A percentile compares a stretch with the other conserved stretches of the same genome.
Conservation (phyloP, 2,797 vertebrate genomes). For the Podargus strigoides region DNA sequence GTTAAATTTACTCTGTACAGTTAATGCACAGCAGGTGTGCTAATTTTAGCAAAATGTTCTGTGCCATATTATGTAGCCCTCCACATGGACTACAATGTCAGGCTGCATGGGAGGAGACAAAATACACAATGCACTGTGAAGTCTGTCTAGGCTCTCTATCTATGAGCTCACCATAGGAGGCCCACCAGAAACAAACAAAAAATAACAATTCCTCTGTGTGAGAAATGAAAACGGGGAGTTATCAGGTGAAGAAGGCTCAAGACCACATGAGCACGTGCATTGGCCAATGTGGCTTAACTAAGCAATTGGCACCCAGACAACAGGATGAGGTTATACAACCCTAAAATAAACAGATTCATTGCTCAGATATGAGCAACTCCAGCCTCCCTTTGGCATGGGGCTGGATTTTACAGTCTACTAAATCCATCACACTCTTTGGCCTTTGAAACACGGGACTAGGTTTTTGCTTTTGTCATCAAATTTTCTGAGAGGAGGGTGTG, state of each 20-base stretch:
- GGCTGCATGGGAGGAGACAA: background rate
- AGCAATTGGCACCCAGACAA: background rate
- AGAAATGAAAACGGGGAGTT: background rate
- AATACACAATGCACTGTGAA: background rate
- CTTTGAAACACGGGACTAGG: background rate
- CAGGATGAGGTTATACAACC: background rate
- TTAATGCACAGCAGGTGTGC: background rate
- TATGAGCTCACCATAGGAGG: background rate
- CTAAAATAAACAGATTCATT: background rate
- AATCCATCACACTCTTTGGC: background rate
- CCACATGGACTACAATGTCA: background rate
- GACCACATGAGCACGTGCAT: background rate
- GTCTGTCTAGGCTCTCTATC: background rate
- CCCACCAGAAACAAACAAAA: background rate
- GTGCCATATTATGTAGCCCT: background rate
- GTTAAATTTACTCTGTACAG: background rate
- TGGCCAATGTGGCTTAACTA: background rate
- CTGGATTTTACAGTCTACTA: background rate
- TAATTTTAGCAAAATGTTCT: conserved; percentile 8
- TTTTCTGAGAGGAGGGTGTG: background rate
- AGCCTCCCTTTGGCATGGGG: background rate
- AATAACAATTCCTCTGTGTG: accelerated
- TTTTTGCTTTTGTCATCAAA: background rate
- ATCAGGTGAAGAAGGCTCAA: background rate
- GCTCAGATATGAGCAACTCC: background rate